Evolutionary conservation across 2,797 vertebrate genomes (phyloP).

Genomic region (Urocyon cinereoargenteus): DNA sequence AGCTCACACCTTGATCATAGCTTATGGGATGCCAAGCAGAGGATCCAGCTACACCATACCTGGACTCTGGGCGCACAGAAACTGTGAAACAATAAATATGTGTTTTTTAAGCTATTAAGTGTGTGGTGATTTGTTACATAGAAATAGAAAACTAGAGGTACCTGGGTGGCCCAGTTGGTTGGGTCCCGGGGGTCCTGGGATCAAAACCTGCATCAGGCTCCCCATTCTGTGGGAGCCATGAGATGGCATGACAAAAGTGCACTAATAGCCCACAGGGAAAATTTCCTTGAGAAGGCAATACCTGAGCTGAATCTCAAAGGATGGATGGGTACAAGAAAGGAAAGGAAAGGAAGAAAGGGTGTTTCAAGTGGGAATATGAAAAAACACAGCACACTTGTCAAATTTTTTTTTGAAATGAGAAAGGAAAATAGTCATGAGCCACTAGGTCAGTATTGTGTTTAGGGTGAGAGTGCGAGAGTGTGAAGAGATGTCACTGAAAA

Average conservation of each 20-base stretch:
- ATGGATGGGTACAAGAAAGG: not conserved
- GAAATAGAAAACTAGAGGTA: not conserved
- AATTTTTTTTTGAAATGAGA: conserved; percentile 7
- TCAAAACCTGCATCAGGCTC: too few relatives aligned
- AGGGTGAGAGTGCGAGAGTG: not conserved
- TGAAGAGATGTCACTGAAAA: not conserved
- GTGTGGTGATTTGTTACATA: not conserved
- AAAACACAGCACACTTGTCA: not conserved
- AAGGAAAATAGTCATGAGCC: not conserved
- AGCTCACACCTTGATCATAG: not conserved
- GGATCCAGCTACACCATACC: not conserved
- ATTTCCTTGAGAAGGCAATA: not conserved
- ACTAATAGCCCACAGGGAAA: not conserved
- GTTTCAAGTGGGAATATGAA: not conserved
- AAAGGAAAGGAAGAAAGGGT: not conserved
- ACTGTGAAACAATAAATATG: not conserved
- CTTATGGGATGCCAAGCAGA: not conserved
- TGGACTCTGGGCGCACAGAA: not conserved
- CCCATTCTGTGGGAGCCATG: too few relatives aligned
- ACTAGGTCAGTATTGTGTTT: not conserved
- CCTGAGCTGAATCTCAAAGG: not conserved
- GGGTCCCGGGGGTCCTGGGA: too few relatives aligned
- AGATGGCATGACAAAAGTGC: not conserved
- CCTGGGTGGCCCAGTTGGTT: too few relatives aligned
- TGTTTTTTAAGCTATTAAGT: not conserved